Evolutionary conservation across 2,797 vertebrate species (phyloP), one percentile per base, ranked within the genome.

Genomic region (Merluccius polli): DNA sequence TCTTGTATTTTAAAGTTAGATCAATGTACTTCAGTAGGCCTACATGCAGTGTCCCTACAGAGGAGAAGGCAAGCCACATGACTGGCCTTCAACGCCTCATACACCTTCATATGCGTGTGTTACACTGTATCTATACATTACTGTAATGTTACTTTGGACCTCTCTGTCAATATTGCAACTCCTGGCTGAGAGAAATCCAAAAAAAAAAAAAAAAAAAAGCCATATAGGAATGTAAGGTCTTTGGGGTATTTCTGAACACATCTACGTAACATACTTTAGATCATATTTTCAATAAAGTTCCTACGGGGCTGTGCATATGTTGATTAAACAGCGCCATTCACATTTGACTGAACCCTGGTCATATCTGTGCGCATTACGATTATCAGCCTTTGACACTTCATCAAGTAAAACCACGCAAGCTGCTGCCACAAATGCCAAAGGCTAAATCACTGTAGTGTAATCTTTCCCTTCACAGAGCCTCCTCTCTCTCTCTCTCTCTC

Each of bases 391-490:
- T 82, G 72, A 87, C 84, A 87, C 83, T 77, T 81, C 38, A 38
- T 85, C 82, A 85, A 82, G 85, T 87, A 76, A 89, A 85, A 84
- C 85, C 79, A 79, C 75, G 75, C 72, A 80, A 86, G 78, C 78
- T 77, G 75, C 68, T 71, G 65, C 71, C 71, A 77, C 72, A 79
- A 74, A 84, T 77, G 87, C 90, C 84, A 88, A 87, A 82, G 86
- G 90, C 87, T 88, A 88, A 83, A 87, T 85, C 77, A 82, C 75
- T 80, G 24, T 38, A 33, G 2, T 35, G 30, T 87, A 83, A 89
- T 90, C 90, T 87, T 84, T 82, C 84, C 24, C 78, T 75, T 77
- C 70, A 74, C 80, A 83, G 78, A 63, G 29, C 75, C 35, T 27
- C 67, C 74, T 79, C 76, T 85, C 70, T 44, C 87, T 87, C 81